Percentiles rank a stretch among this genome's conserved stretches.
These are phyloP conservation scores for Oryzias woworae DNA, from an alignment of 2,113 vertebrate species.

Conservation along the genomic window DNA sequence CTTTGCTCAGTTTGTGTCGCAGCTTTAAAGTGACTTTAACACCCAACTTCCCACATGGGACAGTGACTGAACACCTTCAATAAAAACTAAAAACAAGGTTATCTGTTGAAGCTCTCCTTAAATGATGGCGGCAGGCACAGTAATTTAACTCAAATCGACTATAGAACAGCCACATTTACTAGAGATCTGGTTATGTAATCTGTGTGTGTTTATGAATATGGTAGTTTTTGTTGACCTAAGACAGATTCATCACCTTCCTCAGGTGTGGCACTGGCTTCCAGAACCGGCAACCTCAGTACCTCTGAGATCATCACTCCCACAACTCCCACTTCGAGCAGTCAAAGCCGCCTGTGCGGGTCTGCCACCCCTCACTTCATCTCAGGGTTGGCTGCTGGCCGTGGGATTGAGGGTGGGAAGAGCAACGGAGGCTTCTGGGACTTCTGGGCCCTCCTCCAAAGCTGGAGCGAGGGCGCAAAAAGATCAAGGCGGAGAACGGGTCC, in stretches of 20 bases:
- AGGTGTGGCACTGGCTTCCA: constrained; percentile 90
- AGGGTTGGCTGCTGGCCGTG: constrained; percentile 85
- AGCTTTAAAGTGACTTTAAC: too few relatives aligned
- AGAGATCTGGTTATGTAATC: background rate
- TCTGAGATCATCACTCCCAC: constrained; percentile 86
- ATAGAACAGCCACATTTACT: too few relatives aligned
- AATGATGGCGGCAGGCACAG: too few relatives aligned
- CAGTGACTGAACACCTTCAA: too few relatives aligned
- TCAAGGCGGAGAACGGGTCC: constrained; percentile 93
- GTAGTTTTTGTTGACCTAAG: background rate
- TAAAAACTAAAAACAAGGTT: too few relatives aligned
- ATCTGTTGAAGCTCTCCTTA: too few relatives aligned
- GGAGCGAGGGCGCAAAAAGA: constrained; percentile 92
- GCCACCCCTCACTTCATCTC: constrained; percentile 91
- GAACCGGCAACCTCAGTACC: constrained; percentile 81
- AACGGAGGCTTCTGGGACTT: constrained; percentile 85
- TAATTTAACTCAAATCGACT: too few relatives aligned
- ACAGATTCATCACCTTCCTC: background rate
- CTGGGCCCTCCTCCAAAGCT: constrained; percentile 85
- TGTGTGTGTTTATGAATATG: background rate
- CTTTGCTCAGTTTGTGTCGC: too few relatives aligned
- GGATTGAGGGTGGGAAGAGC: constrained; percentile 88
- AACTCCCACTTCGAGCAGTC: constrained; percentile 88
- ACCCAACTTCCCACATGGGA: too few relatives aligned
- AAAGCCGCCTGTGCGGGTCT: constrained; percentile 84